phyloP scores from a whole-genome alignment of 2,888 invertebrate genomes.

The Halocaridina rubra region DNA sequence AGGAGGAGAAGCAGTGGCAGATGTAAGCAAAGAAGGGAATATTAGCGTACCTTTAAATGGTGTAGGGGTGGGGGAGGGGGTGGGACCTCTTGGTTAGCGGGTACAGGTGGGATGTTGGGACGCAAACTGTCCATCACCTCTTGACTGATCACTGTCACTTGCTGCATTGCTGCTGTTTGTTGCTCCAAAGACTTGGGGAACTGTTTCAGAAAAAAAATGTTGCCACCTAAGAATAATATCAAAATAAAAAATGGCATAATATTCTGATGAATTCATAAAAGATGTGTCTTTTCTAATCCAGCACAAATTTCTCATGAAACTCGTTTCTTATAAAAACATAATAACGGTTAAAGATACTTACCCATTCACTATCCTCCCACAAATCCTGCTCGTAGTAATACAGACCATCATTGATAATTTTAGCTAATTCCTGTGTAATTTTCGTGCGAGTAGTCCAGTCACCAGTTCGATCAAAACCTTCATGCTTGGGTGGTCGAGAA shows the following conservation, averaged over 20 bases:
- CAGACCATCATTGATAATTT: slow-evolving; percentile 97
- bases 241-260: no score
- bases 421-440: slow-evolving; percentile 93
- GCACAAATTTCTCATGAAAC: no score
- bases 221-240: not conserved
- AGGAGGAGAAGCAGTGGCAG: not conserved
- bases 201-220: no score
- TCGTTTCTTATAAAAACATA: no score
- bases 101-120: slow-evolving; percentile 74
- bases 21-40: not conserved
- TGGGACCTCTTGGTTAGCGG: slow-evolving; percentile 79
- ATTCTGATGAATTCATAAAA: no score
- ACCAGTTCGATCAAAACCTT: slow-evolving; percentile 90
- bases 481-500: slow-evolving; percentile 78
- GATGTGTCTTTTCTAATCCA: no score
- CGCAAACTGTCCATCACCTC: slow-evolving; percentile 87
- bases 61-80: slow-evolving; percentile 79
- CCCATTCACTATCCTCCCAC: slow-evolving; percentile 78
- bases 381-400: slow-evolving; percentile 95
- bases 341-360: no score
- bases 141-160: slow-evolving; percentile 88
- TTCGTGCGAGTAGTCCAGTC: slow-evolving; percentile 91
- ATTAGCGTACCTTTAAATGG: slow-evolving; percentile 63
- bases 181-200: slow-evolving; percentile 48
- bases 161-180: slow-evolving; percentile 70